phyloP scores from a whole-genome alignment of 2,888 invertebrate species.

The Pyrgus malvae region DNA sequence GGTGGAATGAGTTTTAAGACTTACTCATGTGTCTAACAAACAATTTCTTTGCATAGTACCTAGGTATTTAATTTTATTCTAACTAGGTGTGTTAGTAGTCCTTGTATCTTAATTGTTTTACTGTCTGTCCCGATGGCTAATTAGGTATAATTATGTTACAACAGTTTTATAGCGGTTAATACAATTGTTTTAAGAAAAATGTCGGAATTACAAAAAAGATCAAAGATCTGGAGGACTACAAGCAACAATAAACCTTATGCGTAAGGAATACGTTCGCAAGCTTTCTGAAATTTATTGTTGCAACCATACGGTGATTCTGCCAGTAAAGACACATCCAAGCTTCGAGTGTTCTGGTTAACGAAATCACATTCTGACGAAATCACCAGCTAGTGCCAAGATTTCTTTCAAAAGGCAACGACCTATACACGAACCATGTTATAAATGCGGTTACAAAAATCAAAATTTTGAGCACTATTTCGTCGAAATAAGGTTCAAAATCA shows the following conservation, averaged over 20 bases:
- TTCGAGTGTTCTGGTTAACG: slow-evolving; percentile 60
- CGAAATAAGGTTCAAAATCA: slow-evolving; percentile 40
- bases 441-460: slow-evolving; percentile 28
- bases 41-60: too few species aligned
- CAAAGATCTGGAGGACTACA: not conserved
- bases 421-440: slow-evolving; percentile 45
- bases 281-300: slow-evolving; percentile 5
- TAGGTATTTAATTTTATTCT: too few species aligned
- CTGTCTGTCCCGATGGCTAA: too few species aligned
- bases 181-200: too few species aligned
- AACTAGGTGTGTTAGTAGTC: too few species aligned
- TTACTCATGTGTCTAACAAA: too few species aligned
- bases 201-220: slow-evolving; percentile 1
- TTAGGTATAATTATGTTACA: too few species aligned
- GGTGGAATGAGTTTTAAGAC: too few species aligned
- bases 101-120: too few species aligned
- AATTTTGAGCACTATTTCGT: slow-evolving; percentile 30
- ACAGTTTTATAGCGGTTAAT: too few species aligned
- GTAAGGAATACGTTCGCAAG: not conserved
- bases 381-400: slow-evolving; percentile 69
- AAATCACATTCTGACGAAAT: slow-evolving; percentile 71
- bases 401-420: slow-evolving; percentile 75
- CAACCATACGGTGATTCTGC: slow-evolving; percentile 23
- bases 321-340: slow-evolving; percentile 21
- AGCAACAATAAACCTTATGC: not conserved